These are phyloP conservation scores for Valencia hispanica DNA, from an alignment of 2,797 vertebrate species.

Conservation along the genomic window DNA sequence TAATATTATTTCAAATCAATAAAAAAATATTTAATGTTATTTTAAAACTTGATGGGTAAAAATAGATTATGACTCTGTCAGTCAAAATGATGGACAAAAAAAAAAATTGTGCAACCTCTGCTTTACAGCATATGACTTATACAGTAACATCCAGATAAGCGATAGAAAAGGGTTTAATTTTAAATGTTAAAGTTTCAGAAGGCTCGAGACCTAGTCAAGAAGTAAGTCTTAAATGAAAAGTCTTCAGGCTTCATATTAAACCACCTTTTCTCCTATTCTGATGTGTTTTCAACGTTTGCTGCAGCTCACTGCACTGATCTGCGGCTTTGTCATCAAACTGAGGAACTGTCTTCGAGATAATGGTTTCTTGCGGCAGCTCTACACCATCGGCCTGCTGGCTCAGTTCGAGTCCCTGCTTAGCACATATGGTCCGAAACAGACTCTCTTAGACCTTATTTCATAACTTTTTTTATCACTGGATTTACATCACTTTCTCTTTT, in stretches of 20 bases:
- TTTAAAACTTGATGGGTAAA: too few species aligned
- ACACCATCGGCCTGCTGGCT: conserved; percentile 95
- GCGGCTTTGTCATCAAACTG: conserved; percentile 95
- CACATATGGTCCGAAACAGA: conserved; percentile 87
- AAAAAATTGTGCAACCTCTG: too few species aligned
- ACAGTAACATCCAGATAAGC: too few species aligned
- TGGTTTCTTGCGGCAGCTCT: conserved; percentile 95
- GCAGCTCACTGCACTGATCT: conserved; percentile 95
- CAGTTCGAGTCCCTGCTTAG: conserved; percentile 97
- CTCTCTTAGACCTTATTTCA: neutral
- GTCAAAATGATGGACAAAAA: too few species aligned
- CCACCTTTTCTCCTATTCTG: neutral
- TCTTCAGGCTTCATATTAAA: neutral
- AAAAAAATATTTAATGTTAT: too few species aligned
- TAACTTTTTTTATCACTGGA: neutral
- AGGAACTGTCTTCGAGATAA: conserved; percentile 93
- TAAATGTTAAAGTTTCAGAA: neutral
- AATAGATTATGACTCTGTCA: too few species aligned
- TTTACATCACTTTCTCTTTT: neutral
- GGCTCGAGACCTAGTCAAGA: neutral
- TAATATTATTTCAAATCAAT: too few species aligned
- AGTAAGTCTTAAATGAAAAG: neutral
- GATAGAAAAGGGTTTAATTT: too few species aligned
- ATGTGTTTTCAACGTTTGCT: conserved; percentile 15
- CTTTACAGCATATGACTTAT: too few species aligned